These are phyloP conservation scores for Drosophila austrosaltans DNA, from an alignment of 2,888 invertebrate species.

Conservation along the genomic window DNA sequence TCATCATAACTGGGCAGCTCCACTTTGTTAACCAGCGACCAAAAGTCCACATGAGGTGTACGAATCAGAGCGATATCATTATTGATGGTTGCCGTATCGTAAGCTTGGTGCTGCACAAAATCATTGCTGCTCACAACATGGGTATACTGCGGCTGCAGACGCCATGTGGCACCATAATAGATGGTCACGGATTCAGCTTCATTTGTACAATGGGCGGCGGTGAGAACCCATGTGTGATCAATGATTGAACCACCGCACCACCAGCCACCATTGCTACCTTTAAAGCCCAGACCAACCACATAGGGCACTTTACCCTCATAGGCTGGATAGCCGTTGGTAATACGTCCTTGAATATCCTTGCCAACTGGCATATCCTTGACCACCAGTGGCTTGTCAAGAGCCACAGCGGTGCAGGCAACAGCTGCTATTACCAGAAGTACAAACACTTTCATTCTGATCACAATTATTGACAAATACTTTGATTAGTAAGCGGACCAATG, in stretches of 20 bases:
- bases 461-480: background rate
- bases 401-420: slow-evolving; percentile 27
- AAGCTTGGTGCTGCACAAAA: slow-evolving; percentile 62
- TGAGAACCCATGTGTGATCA: slow-evolving; percentile 53
- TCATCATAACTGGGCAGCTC: slow-evolving; percentile 45
- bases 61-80: slow-evolving; percentile 74
- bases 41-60: slow-evolving; percentile 49
- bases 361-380: slow-evolving; percentile 47
- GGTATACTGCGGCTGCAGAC: slow-evolving; percentile 52
- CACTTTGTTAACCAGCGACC: slow-evolving; percentile 43
- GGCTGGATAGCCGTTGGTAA: slow-evolving; percentile 65
- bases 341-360: slow-evolving; percentile 52
- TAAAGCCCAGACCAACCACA: slow-evolving; percentile 61
- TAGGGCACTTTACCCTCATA: slow-evolving; percentile 64
- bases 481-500: background rate
- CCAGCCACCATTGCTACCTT: slow-evolving; percentile 32
- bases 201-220: slow-evolving; percentile 68
- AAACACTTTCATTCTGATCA: slow-evolving; percentile 22
- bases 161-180: slow-evolving; percentile 63
- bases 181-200: slow-evolving; percentile 54
- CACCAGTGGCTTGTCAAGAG: slow-evolving; percentile 27
- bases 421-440: slow-evolving; percentile 25
- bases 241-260: slow-evolving; percentile 69
- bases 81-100: slow-evolving; percentile 31
- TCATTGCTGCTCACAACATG: slow-evolving; percentile 50